phyloP scores from a whole-genome alignment of 1,140 invertebrate species.

The Leucophenga varia region DNA sequence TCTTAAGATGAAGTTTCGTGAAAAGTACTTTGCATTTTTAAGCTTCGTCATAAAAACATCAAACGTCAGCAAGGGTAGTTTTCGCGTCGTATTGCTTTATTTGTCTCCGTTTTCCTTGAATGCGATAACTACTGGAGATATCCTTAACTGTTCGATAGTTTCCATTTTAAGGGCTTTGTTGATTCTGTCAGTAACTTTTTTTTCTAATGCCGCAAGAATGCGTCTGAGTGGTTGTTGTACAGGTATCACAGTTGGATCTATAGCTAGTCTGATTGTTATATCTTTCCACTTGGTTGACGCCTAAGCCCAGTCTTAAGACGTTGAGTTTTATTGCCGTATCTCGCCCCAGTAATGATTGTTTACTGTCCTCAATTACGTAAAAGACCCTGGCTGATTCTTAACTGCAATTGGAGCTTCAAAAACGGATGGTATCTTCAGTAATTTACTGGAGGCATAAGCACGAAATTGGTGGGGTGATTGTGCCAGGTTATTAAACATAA shows the following conservation, averaged over 20 bases:
- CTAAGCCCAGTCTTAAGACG: conserved; percentile 6
- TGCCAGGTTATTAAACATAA: no score
- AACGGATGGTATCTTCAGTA: conserved; percentile 8
- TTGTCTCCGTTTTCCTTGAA: no score
- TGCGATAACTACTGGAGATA: conserved; percentile 10
- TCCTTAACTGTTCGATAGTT: conserved; percentile 10
- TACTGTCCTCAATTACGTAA: conserved; percentile 12
- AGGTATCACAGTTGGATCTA: not conserved
- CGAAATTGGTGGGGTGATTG: not conserved
- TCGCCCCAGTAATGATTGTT: conserved; percentile 13
- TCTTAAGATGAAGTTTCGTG: no score
- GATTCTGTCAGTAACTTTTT: not conserved
- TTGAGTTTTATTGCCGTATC: conserved; percentile 7
- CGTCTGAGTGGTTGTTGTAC: conserved; percentile 12
- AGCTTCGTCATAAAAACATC: conserved; percentile 2
- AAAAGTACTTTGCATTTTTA: not conserved
- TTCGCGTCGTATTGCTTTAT: no score
- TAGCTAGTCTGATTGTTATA: conserved; percentile 3
- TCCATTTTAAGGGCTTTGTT: conserved; percentile 1
- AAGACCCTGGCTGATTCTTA: conserved; percentile 1
- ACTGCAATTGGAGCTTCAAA: conserved; percentile 11
- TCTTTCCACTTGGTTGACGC: conserved; percentile 4
- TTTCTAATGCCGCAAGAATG: conserved; percentile 4
- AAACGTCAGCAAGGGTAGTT: no score
- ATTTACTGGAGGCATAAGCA: conserved; percentile 7